These are phyloP conservation scores for Meleagris gallopavo DNA, from an alignment of 2,113 vertebrate genomes.

Conservation along the genomic window DNA sequence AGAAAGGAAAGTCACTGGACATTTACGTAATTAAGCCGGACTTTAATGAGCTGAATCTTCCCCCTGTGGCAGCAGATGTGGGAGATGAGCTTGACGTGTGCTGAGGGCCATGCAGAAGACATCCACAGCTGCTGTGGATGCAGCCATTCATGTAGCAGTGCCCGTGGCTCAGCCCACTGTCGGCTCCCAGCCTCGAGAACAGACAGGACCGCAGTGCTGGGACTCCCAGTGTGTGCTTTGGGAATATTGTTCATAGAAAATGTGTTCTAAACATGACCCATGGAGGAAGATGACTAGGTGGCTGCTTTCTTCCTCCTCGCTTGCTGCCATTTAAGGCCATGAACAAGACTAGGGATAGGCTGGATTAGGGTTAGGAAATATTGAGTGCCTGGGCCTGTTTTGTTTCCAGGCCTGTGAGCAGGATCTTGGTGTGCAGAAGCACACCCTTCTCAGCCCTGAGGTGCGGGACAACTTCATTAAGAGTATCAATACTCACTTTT, in stretches of 20 bases:
- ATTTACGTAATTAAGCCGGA: fast-evolving
- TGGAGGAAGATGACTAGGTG: constrained; percentile 17
- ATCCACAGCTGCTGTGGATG: background rate
- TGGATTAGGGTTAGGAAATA: background rate
- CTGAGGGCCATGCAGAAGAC: background rate
- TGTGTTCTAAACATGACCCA: constrained; percentile 39
- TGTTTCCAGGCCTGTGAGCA: constrained; percentile 1
- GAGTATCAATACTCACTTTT: background rate
- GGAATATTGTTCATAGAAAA: constrained; percentile 33
- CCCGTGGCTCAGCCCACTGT: background rate
- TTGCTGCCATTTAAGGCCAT: constrained; percentile 32
- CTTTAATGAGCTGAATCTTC: background rate
- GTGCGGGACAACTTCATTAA: background rate
- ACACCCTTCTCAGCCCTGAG: background rate
- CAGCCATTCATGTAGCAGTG: background rate
- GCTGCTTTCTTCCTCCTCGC: constrained; percentile 10
- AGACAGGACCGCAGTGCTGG: constrained; percentile 1
- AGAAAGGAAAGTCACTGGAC: background rate
- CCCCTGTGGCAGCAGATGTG: background rate
- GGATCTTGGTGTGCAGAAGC: background rate
- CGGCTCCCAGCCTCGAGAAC: constrained; percentile 38
- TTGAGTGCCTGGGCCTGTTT: background rate
- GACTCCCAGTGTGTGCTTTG: constrained; percentile 36
- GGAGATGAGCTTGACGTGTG: fast-evolving
- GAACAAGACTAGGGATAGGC: background rate